A percentile compares a stretch with the other conserved stretches of the same genome.
Evolutionary conservation across 2,113 vertebrate species (phyloP).

Genomic region (Galbula dea): DNA sequence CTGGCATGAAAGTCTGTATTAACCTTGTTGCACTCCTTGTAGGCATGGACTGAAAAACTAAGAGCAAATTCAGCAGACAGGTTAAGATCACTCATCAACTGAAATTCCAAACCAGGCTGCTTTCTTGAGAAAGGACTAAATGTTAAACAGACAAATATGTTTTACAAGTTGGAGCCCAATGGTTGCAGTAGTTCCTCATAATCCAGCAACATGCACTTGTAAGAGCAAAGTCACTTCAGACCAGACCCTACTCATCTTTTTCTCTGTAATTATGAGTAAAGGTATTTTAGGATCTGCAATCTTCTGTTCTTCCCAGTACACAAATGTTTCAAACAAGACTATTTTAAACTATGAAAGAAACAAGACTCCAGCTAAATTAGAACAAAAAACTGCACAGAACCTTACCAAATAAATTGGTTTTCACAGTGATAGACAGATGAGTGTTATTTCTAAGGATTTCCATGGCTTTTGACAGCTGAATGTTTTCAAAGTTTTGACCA

Average conservation of each 20-base stretch:
- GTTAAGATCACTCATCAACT: not conserved
- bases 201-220: not conserved
- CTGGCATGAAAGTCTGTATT: not conserved
- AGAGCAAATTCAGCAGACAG: not conserved
- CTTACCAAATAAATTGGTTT: constrained; percentile 97
- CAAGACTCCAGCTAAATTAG: not conserved
- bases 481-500: constrained; percentile 98
- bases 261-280: not conserved
- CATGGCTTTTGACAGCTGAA: constrained; percentile 94
- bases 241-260: not conserved
- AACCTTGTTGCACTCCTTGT: not conserved
- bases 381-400: not conserved
- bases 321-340: not conserved
- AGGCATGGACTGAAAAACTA: not conserved
- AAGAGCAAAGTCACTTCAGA: not conserved
- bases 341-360: not conserved
- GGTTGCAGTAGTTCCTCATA: not conserved
- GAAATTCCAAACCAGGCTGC: not conserved
- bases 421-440: constrained; percentile 99
- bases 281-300: not conserved
- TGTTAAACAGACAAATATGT: fast-evolving
- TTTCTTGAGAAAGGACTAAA: not conserved
- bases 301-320: not conserved
- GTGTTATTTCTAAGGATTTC: constrained; percentile 99
- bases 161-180: not conserved